Evolutionary conservation across 2,797 vertebrate species (phyloP).

Genomic region (Mormyrus hasselquistii): DNA sequence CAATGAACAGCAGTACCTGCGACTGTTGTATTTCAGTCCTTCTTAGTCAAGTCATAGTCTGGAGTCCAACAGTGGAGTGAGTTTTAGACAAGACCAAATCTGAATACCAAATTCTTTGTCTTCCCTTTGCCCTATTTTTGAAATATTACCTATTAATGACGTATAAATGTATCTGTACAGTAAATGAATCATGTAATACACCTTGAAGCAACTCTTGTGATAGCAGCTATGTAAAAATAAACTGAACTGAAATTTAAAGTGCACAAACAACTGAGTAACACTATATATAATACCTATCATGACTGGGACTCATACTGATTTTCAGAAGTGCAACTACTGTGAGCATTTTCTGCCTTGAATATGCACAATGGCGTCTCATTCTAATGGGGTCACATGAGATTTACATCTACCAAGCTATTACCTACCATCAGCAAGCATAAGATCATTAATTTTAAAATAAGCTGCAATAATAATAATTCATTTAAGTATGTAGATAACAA

Average conservation of each 20-base stretch:
- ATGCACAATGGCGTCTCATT: not conserved
- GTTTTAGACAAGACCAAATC: not conserved
- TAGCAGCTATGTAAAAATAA: too few relatives aligned
- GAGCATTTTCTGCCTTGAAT: not conserved
- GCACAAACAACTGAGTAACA: too few relatives aligned
- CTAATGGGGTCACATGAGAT: not conserved
- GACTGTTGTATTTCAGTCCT: not conserved
- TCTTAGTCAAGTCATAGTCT: not conserved
- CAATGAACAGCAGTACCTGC: not conserved
- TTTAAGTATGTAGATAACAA: not conserved
- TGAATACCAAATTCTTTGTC: not conserved
- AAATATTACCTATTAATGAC: not conserved
- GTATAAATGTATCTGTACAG: too few relatives aligned
- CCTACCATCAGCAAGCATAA: not conserved
- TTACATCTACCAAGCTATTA: not conserved
- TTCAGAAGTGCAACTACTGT: not conserved
- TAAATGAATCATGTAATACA: too few relatives aligned
- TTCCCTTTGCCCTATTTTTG: not conserved
- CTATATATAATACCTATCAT: too few relatives aligned
- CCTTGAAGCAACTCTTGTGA: too few relatives aligned
- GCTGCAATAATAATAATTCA: not conserved
- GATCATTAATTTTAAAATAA: not conserved
- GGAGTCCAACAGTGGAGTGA: not conserved
- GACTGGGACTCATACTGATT: too few relatives aligned
- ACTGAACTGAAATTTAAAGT: too few relatives aligned